Evolutionary conservation across 2,113 vertebrate genomes (phyloP).

Genomic region (Numida meleagris): DNA sequence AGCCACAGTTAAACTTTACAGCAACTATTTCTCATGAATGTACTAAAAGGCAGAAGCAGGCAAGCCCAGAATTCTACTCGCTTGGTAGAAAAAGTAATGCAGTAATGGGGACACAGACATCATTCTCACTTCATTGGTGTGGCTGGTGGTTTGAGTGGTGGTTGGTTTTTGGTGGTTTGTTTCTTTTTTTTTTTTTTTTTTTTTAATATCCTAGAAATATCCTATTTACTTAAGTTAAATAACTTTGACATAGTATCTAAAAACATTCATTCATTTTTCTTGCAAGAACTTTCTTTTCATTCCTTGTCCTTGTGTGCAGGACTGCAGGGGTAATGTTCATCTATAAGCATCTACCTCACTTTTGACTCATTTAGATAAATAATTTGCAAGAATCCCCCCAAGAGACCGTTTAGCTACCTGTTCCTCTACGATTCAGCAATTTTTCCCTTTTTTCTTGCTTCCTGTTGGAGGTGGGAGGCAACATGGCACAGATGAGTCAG

Average conservation of each 20-base stretch:
- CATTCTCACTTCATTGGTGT: neutral
- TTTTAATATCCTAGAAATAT: neutral
- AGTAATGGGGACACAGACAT: neutral
- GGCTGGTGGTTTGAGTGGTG: neutral
- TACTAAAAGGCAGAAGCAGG: neutral
- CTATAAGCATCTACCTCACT: neutral
- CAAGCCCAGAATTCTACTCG: conserved; percentile 1
- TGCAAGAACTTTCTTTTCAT: neutral
- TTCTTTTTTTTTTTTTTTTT: neutral
- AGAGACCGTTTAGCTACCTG: neutral
- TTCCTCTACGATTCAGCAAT: neutral
- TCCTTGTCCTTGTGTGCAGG: neutral
- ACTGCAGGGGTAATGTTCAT: neutral
- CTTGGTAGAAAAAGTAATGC: neutral
- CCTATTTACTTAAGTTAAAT: neutral
- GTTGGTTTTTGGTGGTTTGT: no score
- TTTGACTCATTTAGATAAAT: neutral
- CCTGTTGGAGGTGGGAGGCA: neutral
- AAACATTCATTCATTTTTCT: neutral
- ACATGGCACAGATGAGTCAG: neutral
- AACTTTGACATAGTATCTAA: neutral
- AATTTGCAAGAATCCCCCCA: neutral
- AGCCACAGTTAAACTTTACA: neutral
- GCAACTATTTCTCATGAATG: neutral
- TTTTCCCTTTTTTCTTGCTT: neutral